Conservation (phyloP, 2,113 vertebrate species). For the Aegithalos caudatus region DNA sequence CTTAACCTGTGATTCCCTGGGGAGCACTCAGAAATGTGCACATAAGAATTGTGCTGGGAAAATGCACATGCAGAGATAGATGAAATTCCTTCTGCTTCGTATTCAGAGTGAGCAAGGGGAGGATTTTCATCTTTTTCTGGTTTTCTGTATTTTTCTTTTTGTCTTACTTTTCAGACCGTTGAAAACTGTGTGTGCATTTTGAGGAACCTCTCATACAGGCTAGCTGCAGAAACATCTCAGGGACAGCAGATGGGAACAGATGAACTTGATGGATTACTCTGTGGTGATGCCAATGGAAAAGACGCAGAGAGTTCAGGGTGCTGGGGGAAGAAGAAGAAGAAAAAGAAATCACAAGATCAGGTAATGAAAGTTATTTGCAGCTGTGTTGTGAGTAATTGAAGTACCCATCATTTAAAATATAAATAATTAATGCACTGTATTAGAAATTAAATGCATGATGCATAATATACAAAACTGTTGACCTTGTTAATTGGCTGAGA, state of each 20-base stretch:
- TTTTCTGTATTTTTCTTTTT: background rate
- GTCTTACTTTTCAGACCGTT: conserved; percentile 81
- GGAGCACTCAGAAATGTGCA: background rate
- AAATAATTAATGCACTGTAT: background rate
- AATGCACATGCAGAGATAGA: background rate
- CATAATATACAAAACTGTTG: background rate
- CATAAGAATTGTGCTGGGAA: background rate
- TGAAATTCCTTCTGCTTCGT: background rate
- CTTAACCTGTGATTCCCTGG: background rate
- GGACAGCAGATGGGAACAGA: conserved; percentile 97
- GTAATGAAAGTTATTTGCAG: conserved; percentile 66
- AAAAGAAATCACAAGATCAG: conserved; percentile 98
- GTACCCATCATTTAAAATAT: background rate
- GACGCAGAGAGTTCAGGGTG: conserved; percentile 95
- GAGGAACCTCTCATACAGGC: conserved; percentile 97
- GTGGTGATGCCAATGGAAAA: conserved; percentile 88
- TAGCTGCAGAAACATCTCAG: conserved; percentile 98
- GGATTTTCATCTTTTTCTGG: background rate
- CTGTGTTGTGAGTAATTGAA: background rate
- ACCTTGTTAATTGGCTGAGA: background rate
- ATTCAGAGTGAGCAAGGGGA: background rate
- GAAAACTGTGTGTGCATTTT: conserved; percentile 99
- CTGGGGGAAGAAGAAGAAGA: conserved; percentile 99
- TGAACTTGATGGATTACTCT: conserved; percentile 95
- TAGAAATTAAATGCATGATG: background rate